Evolutionary conservation across 2,888 invertebrate genomes (phyloP).

Genomic region (Congeria kusceri): DNA sequence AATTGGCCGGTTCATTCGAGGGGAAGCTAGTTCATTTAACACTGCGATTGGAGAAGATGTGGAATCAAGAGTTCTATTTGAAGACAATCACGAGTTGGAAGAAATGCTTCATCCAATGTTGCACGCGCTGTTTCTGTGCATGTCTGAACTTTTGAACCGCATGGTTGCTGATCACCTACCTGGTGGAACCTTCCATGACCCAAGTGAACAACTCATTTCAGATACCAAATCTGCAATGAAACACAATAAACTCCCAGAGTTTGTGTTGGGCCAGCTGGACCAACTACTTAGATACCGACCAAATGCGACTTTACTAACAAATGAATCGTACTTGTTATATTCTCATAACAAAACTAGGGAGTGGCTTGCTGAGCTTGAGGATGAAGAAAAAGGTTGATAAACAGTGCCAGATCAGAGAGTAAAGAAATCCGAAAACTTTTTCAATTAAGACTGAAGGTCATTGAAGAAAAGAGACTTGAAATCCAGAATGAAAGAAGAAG

Average conservation of each 20-base stretch:
- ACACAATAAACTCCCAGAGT: slow-evolving; percentile 59
- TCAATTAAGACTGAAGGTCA: slow-evolving; percentile 38
- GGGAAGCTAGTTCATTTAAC: slow-evolving; percentile 23
- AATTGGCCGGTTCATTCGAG: slow-evolving; percentile 25
- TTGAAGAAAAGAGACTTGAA: slow-evolving; percentile 45
- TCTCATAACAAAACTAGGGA: slow-evolving; percentile 55
- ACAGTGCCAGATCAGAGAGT: slow-evolving; percentile 44
- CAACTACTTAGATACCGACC: slow-evolving; percentile 52
- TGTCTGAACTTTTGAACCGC: slow-evolving; percentile 34
- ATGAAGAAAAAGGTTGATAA: slow-evolving; percentile 35
- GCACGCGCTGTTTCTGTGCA: slow-evolving; percentile 26
- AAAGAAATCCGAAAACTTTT: slow-evolving; percentile 34
- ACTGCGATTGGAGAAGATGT: slow-evolving; percentile 19
- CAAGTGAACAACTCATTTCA: slow-evolving; percentile 13
- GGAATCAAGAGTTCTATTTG: background rate
- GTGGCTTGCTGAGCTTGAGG: slow-evolving; percentile 31
- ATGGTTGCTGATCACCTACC: slow-evolving; percentile 51
- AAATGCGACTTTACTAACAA: slow-evolving; percentile 51
- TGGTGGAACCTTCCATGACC: slow-evolving; percentile 39
- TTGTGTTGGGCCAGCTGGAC: slow-evolving; percentile 55
- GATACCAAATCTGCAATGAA: slow-evolving; percentile 46
- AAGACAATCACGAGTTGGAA: background rate
- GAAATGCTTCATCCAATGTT: slow-evolving; percentile 24
- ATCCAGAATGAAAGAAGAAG: slow-evolving; percentile 24
- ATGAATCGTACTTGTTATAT: slow-evolving; percentile 49